phyloP scores from a whole-genome alignment of 2,888 invertebrate species.

The Polietes domitor region DNA sequence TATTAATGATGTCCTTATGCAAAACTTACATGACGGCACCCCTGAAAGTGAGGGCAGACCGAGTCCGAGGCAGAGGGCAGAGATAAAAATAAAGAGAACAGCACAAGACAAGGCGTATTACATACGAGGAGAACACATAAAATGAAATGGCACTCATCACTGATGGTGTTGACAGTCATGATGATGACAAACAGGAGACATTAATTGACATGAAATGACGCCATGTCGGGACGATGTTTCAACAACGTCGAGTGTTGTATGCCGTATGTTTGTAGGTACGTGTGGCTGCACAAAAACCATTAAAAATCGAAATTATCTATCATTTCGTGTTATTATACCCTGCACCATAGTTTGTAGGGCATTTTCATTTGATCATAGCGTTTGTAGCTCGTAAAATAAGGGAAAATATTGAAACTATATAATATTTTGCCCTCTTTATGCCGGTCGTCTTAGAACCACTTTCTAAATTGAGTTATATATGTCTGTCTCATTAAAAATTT shows the following conservation, averaged over 20 bases:
- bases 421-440: too few relatives aligned
- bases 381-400: too few relatives aligned
- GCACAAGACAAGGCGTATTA: slow-evolving; percentile 24
- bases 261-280: background rate
- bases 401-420: too few relatives aligned
- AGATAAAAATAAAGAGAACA: background rate
- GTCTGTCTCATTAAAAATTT: too few relatives aligned
- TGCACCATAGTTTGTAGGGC: too few relatives aligned
- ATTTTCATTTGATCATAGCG: too few relatives aligned
- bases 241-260: slow-evolving; percentile 44
- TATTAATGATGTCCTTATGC: slow-evolving; percentile 68
- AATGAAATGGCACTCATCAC: slow-evolving; percentile 29
- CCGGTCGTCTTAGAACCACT: too few relatives aligned
- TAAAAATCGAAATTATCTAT: slow-evolving; percentile 48
- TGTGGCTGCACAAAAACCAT: slow-evolving; percentile 50
- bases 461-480: too few relatives aligned
- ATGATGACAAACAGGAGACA: slow-evolving; percentile 69
- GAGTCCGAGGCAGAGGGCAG: too few relatives aligned
- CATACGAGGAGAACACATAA: slow-evolving; percentile 3
- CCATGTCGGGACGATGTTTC: slow-evolving; percentile 59
- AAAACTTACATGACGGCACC: slow-evolving; percentile 60
- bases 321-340: too few relatives aligned
- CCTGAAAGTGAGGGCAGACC: background rate
- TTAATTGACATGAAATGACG: slow-evolving; percentile 71
- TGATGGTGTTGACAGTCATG: slow-evolving; percentile 59